Evolutionary conservation across 1,140 invertebrate genomes (phyloP).

Genomic region (Drosophila ironensis): DNA sequence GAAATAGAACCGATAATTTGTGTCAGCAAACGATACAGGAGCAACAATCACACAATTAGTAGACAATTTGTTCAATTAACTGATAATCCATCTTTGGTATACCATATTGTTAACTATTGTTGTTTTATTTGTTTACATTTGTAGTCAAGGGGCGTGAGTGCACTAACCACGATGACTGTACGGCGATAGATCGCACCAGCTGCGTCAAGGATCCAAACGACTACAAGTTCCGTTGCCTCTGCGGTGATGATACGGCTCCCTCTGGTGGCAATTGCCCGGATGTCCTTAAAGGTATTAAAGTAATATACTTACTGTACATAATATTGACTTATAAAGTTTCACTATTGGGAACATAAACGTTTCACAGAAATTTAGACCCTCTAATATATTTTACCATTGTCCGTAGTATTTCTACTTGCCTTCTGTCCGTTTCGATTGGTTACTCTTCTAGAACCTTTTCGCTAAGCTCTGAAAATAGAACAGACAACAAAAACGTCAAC

Average conservation of each 20-base stretch:
- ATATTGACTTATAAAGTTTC: too few relatives aligned
- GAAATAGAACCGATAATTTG: conserved; percentile 19
- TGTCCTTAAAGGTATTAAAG: conserved; percentile 83
- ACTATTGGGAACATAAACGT: too few relatives aligned
- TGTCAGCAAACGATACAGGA: background rate
- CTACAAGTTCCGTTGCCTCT: conserved; percentile 85
- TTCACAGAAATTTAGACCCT: too few relatives aligned
- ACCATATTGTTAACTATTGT: background rate
- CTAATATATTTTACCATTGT: too few relatives aligned
- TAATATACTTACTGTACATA: background rate
- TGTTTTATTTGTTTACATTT: conserved; percentile 16
- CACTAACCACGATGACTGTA: conserved; percentile 84
- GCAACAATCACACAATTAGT: conserved; percentile 29
- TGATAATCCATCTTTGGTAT: background rate
- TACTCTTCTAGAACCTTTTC: conserved; percentile 3
- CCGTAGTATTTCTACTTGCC: too few relatives aligned
- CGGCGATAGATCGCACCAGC: conserved; percentile 85
- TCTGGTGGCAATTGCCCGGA: conserved; percentile 85
- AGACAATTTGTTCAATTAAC: conserved; percentile 27
- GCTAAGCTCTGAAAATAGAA: conserved; percentile 36
- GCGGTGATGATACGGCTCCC: conserved; percentile 86
- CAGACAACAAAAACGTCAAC: conserved; percentile 24
- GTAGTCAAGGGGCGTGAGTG: conserved; percentile 85
- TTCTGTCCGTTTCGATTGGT: background rate
- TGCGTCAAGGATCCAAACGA: conserved; percentile 85